phyloP scores from a whole-genome alignment of 2,113 vertebrate genomes.

The Candoia aspera region DNA sequence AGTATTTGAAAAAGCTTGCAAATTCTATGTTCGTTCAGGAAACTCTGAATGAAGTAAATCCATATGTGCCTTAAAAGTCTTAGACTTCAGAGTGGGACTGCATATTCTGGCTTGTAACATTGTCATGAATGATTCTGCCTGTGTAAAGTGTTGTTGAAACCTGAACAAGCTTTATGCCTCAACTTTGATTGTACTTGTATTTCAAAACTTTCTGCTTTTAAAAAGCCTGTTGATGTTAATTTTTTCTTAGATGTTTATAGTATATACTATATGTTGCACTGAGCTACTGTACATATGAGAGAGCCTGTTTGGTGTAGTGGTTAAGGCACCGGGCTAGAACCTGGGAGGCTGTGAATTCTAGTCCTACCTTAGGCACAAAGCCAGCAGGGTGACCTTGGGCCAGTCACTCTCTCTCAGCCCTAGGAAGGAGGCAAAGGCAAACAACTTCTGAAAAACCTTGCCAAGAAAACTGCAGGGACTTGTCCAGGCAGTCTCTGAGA shows the following conservation, averaged over 20 bases:
- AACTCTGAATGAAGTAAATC: conserved; percentile 76
- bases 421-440: no score
- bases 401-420: no score
- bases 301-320: no score
- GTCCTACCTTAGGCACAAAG: no score
- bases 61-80: conserved; percentile 72
- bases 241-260: neutral
- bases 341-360: no score
- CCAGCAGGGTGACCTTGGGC: no score
- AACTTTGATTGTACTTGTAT: neutral
- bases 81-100: conserved; percentile 55
- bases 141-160: conserved; percentile 67
- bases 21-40: conserved; percentile 73
- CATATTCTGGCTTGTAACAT: conserved; percentile 63
- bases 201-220: conserved; percentile 21
- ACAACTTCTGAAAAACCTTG: no score
- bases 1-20: conserved; percentile 66
- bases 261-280: neutral
- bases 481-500: no score
- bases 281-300: neutral
- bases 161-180: conserved; percentile 58
- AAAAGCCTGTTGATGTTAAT: neutral
- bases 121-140: conserved; percentile 57
- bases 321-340: no score
- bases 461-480: no score